phyloP scores from a whole-genome alignment of 1,140 invertebrate genomes.

The Pygmarrhopalites habei region DNA sequence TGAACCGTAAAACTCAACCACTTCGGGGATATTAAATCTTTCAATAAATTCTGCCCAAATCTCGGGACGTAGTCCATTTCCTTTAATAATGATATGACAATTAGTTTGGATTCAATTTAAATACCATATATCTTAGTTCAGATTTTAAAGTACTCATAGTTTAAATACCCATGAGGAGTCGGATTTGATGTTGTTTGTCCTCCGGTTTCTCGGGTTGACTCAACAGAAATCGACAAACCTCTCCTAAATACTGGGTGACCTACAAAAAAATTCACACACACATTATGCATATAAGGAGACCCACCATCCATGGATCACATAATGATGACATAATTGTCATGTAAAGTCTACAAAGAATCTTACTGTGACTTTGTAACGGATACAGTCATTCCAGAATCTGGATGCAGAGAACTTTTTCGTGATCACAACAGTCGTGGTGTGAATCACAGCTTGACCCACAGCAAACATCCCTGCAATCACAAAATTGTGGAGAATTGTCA shows the following conservation, averaged over 20 bases:
- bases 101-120: no score
- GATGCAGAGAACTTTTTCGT: slow-evolving; percentile 53
- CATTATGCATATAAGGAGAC: no score
- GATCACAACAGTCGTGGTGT: slow-evolving; percentile 49
- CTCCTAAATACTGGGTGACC: slow-evolving; percentile 28
- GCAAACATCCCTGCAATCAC: slow-evolving; percentile 50
- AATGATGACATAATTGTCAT: no score
- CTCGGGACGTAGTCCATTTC: slow-evolving; percentile 73
- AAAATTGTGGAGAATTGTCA: no score
- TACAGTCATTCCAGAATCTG: slow-evolving; percentile 60
- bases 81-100: background rate
- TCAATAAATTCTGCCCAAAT: slow-evolving; percentile 91
- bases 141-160: no score
- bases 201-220: slow-evolving; percentile 67
- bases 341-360: no score
- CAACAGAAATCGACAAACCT: slow-evolving; percentile 52
- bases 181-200: slow-evolving; percentile 75
- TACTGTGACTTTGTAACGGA: slow-evolving; percentile 59
- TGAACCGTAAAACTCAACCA: slow-evolving; percentile 92
- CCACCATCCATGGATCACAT: no score
- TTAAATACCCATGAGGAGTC: slow-evolving; percentile 65
- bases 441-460: slow-evolving; percentile 36
- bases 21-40: slow-evolving; percentile 67
- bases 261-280: background rate
- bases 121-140: no score